These are phyloP conservation scores for Parnassius orleans DNA, from an alignment of 2,888 invertebrate genomes.

Conservation along the genomic window DNA sequence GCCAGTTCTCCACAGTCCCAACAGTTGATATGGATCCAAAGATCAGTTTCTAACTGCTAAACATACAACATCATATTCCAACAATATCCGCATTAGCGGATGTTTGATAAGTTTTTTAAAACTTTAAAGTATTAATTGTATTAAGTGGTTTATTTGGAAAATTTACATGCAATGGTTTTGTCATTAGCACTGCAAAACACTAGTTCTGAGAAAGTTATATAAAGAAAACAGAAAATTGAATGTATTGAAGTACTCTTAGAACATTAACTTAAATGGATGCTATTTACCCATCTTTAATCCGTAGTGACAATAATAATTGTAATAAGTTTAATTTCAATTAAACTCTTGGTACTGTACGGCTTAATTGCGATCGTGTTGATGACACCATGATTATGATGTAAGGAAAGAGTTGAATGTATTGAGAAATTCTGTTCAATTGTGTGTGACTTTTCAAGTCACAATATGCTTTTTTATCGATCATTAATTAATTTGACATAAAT, in stretches of 20 bases:
- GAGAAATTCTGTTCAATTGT: slow-evolving; percentile 41
- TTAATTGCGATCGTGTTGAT: slow-evolving; percentile 15
- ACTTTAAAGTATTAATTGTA: too few species aligned
- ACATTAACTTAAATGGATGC: slow-evolving; percentile 19
- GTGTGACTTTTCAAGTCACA: slow-evolving; percentile 16
- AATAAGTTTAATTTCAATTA: slow-evolving; percentile 31
- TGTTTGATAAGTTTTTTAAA: too few species aligned
- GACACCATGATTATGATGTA: slow-evolving; percentile 18
- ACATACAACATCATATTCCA: too few species aligned
- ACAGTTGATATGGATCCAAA: too few species aligned
- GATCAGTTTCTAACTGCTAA: too few species aligned
- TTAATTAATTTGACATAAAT: slow-evolving; percentile 8
- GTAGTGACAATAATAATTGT: slow-evolving; percentile 37
- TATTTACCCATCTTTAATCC: slow-evolving; percentile 27
- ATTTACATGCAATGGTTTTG: background rate
- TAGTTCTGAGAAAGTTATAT: slow-evolving; percentile 8
- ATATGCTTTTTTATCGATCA: slow-evolving; percentile 1
- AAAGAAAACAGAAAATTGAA: slow-evolving; percentile 13
- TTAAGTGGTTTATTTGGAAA: background rate
- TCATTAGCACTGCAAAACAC: slow-evolving; percentile 23
- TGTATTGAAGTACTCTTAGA: slow-evolving; percentile 16
- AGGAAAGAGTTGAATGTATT: slow-evolving; percentile 34
- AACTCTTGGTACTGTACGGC: slow-evolving; percentile 21
- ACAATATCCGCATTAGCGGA: too few species aligned
- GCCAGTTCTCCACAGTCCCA: too few species aligned